Evolutionary conservation across 2,888 invertebrate species (phyloP).

Genomic region (Cyclophora punctaria): DNA sequence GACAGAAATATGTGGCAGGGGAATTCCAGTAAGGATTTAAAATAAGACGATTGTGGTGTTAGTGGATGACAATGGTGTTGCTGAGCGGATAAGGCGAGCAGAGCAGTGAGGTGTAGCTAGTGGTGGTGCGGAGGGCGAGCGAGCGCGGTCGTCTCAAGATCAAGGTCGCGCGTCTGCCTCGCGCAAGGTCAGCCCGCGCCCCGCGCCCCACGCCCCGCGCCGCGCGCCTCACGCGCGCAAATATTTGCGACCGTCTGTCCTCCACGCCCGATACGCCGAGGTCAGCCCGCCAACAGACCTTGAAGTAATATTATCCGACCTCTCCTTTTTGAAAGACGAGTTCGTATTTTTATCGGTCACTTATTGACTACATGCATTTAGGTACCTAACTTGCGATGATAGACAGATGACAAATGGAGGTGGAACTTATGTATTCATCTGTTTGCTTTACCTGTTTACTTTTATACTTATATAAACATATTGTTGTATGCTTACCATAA

Average conservation of each 20-base stretch:
- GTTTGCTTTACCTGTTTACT: no score
- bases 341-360: slow-evolving; percentile 49
- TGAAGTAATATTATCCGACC: slow-evolving; percentile 68
- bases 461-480: neutral
- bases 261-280: slow-evolving; percentile 74
- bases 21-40: no score
- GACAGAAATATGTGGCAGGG: no score
- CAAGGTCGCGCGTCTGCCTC: slow-evolving; percentile 69
- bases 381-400: neutral
- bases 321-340: slow-evolving; percentile 58
- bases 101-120: slow-evolving; percentile 45
- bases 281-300: slow-evolving; percentile 69
- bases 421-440: neutral
- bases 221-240: slow-evolving; percentile 56
- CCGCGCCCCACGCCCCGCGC: slow-evolving; percentile 24
- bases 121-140: slow-evolving; percentile 33
- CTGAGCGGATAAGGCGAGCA: slow-evolving; percentile 23
- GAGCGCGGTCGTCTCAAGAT: slow-evolving; percentile 72
- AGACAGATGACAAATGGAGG: slow-evolving; percentile 6
- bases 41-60: no score
- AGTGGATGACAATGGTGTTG: neutral
- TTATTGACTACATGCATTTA: slow-evolving; percentile 12
- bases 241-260: slow-evolving; percentile 74
- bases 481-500: neutral
- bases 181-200: slow-evolving; percentile 57